Evolutionary conservation across 1,140 invertebrate species (phyloP).

Genomic region (Atopsyche davidsoni): DNA sequence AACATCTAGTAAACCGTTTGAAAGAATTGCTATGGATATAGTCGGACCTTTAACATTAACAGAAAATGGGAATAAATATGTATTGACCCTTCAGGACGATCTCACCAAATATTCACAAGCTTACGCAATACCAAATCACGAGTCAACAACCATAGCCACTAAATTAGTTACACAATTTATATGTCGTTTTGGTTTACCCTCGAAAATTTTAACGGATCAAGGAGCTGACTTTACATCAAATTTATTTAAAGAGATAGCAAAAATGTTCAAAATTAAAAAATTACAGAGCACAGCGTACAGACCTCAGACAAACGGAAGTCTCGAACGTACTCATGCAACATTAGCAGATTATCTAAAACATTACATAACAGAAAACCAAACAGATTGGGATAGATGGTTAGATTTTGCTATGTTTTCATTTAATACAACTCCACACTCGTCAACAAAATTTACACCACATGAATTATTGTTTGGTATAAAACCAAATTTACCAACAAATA

Average conservation of each 20-base stretch:
- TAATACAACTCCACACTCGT: slow-evolving; percentile 19
- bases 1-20: slow-evolving; percentile 29
- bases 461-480: slow-evolving; percentile 33
- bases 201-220: too few relatives aligned
- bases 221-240: too few relatives aligned
- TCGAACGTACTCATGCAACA: too few relatives aligned
- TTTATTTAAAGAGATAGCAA: slow-evolving; percentile 15
- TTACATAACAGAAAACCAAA: too few relatives aligned
- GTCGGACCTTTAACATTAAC: slow-evolving; percentile 33
- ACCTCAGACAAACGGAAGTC: too few relatives aligned
- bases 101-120: slow-evolving; percentile 34
- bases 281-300: too few relatives aligned
- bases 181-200: too few relatives aligned
- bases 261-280: slow-evolving; percentile 30
- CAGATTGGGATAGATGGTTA: slow-evolving; percentile 10
- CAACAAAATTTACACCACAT: slow-evolving; percentile 32
- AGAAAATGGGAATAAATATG: slow-evolving; percentile 28
- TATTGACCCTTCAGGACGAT: slow-evolving; percentile 35
- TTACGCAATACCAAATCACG: slow-evolving; percentile 30
- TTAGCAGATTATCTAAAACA: too few relatives aligned
- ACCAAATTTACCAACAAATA: slow-evolving; percentile 30
- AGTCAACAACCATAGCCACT: slow-evolving; percentile 32
- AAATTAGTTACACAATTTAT: too few relatives aligned
- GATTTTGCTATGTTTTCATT: slow-evolving; percentile 2
- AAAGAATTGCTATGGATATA: slow-evolving; percentile 32